Percentiles rank a stretch among this genome's conserved stretches.
Evolutionary conservation across 1,140 invertebrate genomes (phyloP).

Genomic region (Radopholus similis): DNA sequence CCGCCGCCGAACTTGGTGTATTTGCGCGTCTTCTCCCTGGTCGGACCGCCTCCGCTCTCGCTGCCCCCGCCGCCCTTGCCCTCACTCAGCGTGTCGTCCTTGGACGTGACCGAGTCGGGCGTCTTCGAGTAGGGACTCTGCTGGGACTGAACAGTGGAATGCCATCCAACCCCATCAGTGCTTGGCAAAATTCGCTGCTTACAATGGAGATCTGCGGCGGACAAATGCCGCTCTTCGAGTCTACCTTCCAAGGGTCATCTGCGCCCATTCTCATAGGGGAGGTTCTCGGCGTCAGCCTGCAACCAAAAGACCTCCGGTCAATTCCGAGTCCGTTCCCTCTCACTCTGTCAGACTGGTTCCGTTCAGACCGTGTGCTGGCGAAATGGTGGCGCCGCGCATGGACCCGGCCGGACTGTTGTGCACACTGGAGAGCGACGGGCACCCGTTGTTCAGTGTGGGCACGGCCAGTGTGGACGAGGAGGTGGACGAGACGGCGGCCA

Average conservation of each 20-base stretch:
- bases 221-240: not conserved
- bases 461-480: too few relatives aligned
- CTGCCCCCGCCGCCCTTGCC: too few relatives aligned
- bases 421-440: not conserved
- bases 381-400: not conserved
- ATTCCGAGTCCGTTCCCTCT: not conserved
- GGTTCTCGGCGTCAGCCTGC: not conserved
- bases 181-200: not conserved
- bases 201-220: slow-evolving; percentile 22
- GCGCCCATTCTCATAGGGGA: not conserved
- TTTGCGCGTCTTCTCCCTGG: slow-evolving; percentile 14
- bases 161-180: not conserved
- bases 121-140: slow-evolving; percentile 6
- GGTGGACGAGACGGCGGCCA: not conserved
- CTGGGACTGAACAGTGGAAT: not conserved
- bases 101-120: not conserved
- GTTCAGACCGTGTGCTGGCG: not conserved
- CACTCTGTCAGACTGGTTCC: slow-evolving; percentile 16
- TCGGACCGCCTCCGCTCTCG: not conserved
- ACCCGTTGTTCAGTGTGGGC: not conserved
- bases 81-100: too few relatives aligned
- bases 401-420: slow-evolving; percentile 11
- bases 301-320: not conserved
- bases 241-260: slow-evolving; percentile 8
- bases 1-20: slow-evolving; percentile 9